Conservation (phyloP, 2,797 vertebrate species). For the Onychomys torridus region DNA sequence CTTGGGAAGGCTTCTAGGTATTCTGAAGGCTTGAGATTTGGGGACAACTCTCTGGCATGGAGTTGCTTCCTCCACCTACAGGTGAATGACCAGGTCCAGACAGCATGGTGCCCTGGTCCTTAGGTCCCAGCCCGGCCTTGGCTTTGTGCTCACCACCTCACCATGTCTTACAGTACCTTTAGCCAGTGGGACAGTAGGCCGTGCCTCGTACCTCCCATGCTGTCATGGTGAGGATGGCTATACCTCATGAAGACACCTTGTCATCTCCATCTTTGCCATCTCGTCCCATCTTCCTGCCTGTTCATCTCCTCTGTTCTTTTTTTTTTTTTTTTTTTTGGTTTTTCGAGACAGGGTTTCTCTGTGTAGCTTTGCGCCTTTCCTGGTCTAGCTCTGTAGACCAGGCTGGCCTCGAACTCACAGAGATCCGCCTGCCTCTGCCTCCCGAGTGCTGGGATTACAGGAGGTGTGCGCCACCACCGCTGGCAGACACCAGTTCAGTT, state of each 20-base stretch:
- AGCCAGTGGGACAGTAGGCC: rapidly evolving
- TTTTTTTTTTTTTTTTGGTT: too few relatives aligned
- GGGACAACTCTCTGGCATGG: neutral
- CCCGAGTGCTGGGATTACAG: too few relatives aligned
- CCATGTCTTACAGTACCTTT: neutral
- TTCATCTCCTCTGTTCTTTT: too few relatives aligned
- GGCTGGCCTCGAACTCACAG: too few relatives aligned
- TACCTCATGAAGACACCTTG: rapidly evolving
- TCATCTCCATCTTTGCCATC: neutral
- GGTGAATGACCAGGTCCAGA: neutral
- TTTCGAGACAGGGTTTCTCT: too few relatives aligned
- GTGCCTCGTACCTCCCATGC: rapidly evolving
- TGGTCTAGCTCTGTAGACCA: too few relatives aligned
- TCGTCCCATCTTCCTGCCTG: too few relatives aligned
- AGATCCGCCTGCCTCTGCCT: too few relatives aligned
- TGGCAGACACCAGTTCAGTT: neutral
- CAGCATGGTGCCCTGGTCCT: too few relatives aligned
- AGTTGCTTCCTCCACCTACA: neutral
- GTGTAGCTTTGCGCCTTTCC: too few relatives aligned
- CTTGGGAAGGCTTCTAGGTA: neutral
- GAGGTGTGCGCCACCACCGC: too few relatives aligned
- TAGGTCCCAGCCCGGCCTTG: neutral
- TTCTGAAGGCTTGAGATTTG: neutral
- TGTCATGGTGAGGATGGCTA: neutral
- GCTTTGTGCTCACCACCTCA: neutral